Conservation (phyloP, 2,888 invertebrate genomes). For the Ariolimax columbianus region DNA sequence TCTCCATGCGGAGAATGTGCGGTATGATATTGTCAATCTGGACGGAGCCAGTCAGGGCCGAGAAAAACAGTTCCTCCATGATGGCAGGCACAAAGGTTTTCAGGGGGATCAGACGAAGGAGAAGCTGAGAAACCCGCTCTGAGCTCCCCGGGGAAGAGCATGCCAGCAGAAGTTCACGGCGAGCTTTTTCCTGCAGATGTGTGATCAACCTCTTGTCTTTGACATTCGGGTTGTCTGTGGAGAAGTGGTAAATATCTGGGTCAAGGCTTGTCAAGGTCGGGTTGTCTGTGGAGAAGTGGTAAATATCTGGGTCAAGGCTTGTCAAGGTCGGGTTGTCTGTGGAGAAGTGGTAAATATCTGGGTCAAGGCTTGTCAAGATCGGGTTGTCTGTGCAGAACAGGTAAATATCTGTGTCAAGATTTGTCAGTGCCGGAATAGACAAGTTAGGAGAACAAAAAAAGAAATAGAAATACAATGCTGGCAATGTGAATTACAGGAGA, state of each 20-base stretch:
- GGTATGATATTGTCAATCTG: constrained; percentile 97
- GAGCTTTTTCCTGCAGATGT: constrained; percentile 83
- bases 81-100: constrained; percentile 85
- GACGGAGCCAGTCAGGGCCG: constrained; percentile 93
- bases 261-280: neutral
- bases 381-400: constrained; percentile 79
- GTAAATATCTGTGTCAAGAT: neutral
- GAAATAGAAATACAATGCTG: too few species aligned
- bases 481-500: too few species aligned
- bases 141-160: constrained; percentile 80
- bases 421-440: neutral
- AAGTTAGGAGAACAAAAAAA: too few species aligned
- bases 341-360: constrained; percentile 32
- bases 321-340: constrained; percentile 79
- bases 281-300: constrained; percentile 79
- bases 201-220: constrained; percentile 81
- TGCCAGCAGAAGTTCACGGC: constrained; percentile 80
- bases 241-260: neutral
- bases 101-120: constrained; percentile 80
- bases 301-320: neutral
- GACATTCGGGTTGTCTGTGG: constrained; percentile 81
- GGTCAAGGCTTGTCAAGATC: neutral
- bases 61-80: constrained; percentile 95
- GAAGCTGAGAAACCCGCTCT: constrained; percentile 94
- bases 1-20: constrained; percentile 86